Base-by-base conservation (phyloP, 2,888 invertebrate species). In the Ectemnius continuus region DNA sequence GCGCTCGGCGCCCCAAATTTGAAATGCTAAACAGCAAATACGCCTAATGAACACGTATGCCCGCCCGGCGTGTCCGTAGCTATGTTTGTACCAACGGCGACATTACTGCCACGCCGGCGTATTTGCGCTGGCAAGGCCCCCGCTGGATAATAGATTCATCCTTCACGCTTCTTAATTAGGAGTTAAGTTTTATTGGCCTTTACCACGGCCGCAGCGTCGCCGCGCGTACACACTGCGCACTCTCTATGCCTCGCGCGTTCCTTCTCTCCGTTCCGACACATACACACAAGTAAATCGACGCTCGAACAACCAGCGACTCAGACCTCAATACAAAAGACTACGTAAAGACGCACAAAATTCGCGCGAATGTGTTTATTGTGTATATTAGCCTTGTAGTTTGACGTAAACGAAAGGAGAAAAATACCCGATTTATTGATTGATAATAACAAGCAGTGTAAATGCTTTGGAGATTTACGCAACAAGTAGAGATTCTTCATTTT, bases 21-120 rank as follows among this genome's bases (percentile, higher is more conserved):
- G 90, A 91, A 91, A 91, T 91, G 91, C 91, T 91, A 91, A 91
- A 89, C 86, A 89, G 91, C 87, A 90, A 91, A 90, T 90, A 89
- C 88, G 88, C 88, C 91, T 91, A 91, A 91, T 91, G 90, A 90
- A 91, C 91, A 90, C 89, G 91, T 91, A 91, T 87, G 89, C 88
- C 88, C 82, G 87, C 74, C 70, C 83, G 36, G 36, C 36, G 82
- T 87, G 89, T 88, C 84, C 85, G 86, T 86, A 81, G 80, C 83
- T 86, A 87, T 87, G 88, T 90, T 88, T 88, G 88, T 88, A 88
- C 85, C 87, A 86, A 86, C 86, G 84, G 80, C 83, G 86, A 88
- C 88, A 87, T 89, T 88, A 87, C 85, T 84, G 86, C 78, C 36
- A 11, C 36, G 36, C 36, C 78, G 80, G 80, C 82, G 83, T 86